Evolutionary conservation across 2,113 vertebrate genomes (phyloP).

Genomic region (Caretta caretta): DNA sequence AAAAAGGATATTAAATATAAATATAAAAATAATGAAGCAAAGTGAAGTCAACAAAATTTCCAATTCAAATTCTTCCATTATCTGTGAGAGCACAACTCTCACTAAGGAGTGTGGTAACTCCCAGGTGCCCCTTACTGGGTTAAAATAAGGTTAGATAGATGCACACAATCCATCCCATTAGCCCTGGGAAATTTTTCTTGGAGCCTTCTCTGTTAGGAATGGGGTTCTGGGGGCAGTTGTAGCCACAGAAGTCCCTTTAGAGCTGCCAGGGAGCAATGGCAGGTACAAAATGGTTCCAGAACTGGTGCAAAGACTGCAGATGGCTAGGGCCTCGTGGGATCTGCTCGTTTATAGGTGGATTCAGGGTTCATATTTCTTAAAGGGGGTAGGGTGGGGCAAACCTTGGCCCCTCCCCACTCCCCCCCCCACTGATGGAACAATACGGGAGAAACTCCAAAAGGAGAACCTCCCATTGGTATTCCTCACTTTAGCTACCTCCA

Average conservation of each 20-base stretch:
- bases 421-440: neutral
- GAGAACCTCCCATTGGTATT: neutral
- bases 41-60: neutral
- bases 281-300: too few species aligned
- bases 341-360: neutral
- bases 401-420: neutral
- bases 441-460: neutral
- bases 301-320: too few species aligned
- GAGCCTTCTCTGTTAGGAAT: neutral
- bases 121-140: neutral
- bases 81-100: neutral
- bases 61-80: neutral
- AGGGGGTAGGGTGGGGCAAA: neutral
- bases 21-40: neutral
- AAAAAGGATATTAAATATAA: neutral
- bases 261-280: too few species aligned
- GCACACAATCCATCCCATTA: neutral
- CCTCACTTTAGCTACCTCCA: neutral
- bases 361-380: neutral
- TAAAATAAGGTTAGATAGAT: neutral
- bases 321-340: neutral
- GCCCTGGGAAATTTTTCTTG: neutral
- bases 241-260: neutral
- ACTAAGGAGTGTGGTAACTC: too few species aligned
- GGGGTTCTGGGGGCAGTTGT: neutral